These are phyloP conservation scores for Isichthys henryi DNA, from an alignment of 2,113 vertebrate genomes.

Conservation along the genomic window DNA sequence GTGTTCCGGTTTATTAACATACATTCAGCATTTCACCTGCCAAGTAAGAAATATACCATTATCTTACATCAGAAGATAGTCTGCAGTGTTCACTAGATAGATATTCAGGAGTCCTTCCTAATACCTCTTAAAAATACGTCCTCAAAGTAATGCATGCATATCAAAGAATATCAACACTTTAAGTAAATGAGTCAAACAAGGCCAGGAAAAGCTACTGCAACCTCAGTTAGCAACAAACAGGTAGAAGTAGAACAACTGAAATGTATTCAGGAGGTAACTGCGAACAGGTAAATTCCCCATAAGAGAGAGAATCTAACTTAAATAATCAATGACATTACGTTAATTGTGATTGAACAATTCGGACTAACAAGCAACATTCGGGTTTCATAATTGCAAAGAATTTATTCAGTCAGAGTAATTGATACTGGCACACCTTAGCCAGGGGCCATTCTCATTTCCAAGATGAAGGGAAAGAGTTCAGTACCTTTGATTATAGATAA, in stretches of 20 bases:
- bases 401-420: not conserved
- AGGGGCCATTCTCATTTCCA: not conserved
- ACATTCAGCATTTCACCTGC: not conserved
- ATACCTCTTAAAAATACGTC: not conserved
- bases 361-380: not conserved
- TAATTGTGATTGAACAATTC: not conserved
- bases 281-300: not conserved
- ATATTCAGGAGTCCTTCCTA: not conserved
- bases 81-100: not conserved
- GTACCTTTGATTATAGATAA: not conserved
- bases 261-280: not conserved
- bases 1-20: not conserved
- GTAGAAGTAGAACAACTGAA: not conserved
- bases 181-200: not conserved
- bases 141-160: not conserved
- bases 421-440: slow-evolving; percentile 5
- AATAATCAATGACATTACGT: not conserved
- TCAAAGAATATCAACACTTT: not conserved
- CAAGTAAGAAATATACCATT: not conserved
- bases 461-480: not conserved
- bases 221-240: not conserved
- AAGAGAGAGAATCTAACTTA: not conserved
- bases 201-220: not conserved
- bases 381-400: not conserved
- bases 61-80: not conserved